Evolutionary conservation across 2,888 invertebrate genomes (phyloP), one percentile per base, ranked within the genome.

Genomic region (Micoletzkya japonica): DNA sequence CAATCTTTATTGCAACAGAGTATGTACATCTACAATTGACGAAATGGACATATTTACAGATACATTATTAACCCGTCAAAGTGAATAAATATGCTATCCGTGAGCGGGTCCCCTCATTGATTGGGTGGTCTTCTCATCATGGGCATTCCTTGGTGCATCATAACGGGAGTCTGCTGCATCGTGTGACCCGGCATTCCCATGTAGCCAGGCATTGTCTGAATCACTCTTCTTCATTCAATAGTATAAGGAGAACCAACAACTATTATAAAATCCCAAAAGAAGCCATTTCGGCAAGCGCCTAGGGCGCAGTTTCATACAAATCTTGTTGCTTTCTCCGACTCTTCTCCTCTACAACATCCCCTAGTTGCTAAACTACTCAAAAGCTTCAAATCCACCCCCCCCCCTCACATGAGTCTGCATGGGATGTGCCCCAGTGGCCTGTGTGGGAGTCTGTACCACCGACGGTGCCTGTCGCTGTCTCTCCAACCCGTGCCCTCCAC

Each of bases 401-500:
- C 54, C 37, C 64, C 64, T 66, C 64, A 52, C 64, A 66, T 54
- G 17, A 26, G 14, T 24, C 54, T 24, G 7, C 24, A 24, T 14
- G n/a, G n/a, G 26, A 24, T 10, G 10, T 54, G 54, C 24, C 44
- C 44, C 44, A 44, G 10, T 20, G 44, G 44, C 44, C 44, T 20
- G 44, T 20, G 14, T 44, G 44, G 14, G 44, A 14, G 49, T 44
- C 20, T 14, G 49, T 17, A 20, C 49, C 20, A 20, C 49, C 20
- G 49, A 14, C 4, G 44, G 26, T 1, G 26, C 17, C 14, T 20
- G 14, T 28, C 74, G 56, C 4, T 26, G 54, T 34, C 64, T 64
- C 32, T 72, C 70, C 39, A 81, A 66, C 20, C 70, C 71, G 39
- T 80, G 79, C 30, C 81, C 81, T 4, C 68, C 71, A 56, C 77